A percentile compares a stretch with the other conserved stretches of the same genome.
Evolutionary conservation across 2,888 invertebrate genomes (phyloP).

Genomic region (Caenorhabditis virilis): DNA sequence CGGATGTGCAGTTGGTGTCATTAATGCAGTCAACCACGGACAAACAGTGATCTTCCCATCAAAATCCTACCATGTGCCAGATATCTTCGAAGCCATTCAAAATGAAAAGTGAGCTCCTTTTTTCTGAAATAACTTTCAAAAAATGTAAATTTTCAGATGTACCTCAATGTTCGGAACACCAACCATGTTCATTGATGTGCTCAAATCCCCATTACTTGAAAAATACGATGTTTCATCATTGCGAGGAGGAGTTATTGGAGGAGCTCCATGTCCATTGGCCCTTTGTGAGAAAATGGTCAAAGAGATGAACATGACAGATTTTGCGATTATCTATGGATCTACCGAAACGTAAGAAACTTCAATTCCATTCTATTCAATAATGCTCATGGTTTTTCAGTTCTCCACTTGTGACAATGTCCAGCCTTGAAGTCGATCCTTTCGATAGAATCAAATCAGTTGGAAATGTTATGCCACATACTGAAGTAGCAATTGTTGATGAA

Average conservation of each 20-base stretch:
- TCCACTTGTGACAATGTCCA: conserved; percentile 73
- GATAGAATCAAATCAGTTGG: conserved; percentile 73
- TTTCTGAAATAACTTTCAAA: background rate
- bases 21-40: conserved; percentile 73
- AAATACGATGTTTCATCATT: conserved; percentile 67
- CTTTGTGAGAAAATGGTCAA: conserved; percentile 70
- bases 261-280: conserved; percentile 76
- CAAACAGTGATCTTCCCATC: conserved; percentile 70
- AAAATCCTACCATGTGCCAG: conserved; percentile 73
- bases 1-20: conserved; percentile 76
- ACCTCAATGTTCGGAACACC: conserved; percentile 72
- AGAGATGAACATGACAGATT: conserved; percentile 68
- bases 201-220: conserved; percentile 68
- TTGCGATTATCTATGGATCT: conserved; percentile 49
- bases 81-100: conserved; percentile 75
- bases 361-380: background rate
- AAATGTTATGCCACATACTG: conserved; percentile 72
- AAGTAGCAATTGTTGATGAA: conserved; percentile 68
- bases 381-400: conserved; percentile 5
- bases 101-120: conserved; percentile 75
- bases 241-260: conserved; percentile 73
- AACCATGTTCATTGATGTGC: conserved; percentile 72
- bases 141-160: conserved; percentile 64
- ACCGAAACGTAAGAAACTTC: conserved; percentile 24
- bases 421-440: conserved; percentile 70